phyloP scores from a whole-genome alignment of 2,797 vertebrate genomes.

The Sebastes jordani region DNA sequence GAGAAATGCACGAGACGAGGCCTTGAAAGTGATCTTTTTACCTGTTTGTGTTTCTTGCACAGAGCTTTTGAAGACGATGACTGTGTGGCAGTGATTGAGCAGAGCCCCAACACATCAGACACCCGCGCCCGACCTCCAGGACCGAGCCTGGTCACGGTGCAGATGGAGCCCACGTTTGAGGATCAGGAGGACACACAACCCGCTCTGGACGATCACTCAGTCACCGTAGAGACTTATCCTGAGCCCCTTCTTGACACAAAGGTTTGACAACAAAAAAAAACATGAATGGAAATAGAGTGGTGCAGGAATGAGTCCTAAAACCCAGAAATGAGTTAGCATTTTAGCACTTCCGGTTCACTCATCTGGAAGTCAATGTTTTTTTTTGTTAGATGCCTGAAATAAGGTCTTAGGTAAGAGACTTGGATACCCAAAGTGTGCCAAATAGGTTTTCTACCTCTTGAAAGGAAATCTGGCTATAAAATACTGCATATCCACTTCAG shows the following conservation, averaged over 20 bases:
- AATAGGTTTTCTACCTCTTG: too few species aligned
- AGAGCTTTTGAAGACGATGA: slow-evolving; percentile 86
- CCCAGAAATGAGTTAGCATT: too few species aligned
- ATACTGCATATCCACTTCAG: too few species aligned
- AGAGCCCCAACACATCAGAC: slow-evolving; percentile 78
- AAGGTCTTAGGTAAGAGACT: too few species aligned
- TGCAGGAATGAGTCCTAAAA: too few species aligned
- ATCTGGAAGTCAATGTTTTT: fast-evolving
- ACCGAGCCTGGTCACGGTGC: slow-evolving; percentile 70
- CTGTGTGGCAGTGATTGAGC: slow-evolving; percentile 79
- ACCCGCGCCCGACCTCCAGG: slow-evolving; percentile 69
- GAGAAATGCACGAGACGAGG: background rate
- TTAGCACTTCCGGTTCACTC: too few species aligned
- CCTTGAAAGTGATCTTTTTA: background rate
- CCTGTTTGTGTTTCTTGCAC: background rate
- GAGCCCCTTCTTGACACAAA: slow-evolving; percentile 76
- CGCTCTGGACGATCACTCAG: slow-evolving; percentile 57
- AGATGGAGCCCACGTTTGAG: slow-evolving; percentile 73
- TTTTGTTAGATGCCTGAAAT: too few species aligned
- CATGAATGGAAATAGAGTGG: background rate
- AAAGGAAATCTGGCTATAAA: too few species aligned
- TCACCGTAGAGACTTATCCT: slow-evolving; percentile 77
- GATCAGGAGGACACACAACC: slow-evolving; percentile 51
- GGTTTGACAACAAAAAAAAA: slow-evolving; percentile 56
- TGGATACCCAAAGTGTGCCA: too few species aligned